Conservation (phyloP, 2,797 vertebrate species). For the Phoeniculus purpureus region DNA sequence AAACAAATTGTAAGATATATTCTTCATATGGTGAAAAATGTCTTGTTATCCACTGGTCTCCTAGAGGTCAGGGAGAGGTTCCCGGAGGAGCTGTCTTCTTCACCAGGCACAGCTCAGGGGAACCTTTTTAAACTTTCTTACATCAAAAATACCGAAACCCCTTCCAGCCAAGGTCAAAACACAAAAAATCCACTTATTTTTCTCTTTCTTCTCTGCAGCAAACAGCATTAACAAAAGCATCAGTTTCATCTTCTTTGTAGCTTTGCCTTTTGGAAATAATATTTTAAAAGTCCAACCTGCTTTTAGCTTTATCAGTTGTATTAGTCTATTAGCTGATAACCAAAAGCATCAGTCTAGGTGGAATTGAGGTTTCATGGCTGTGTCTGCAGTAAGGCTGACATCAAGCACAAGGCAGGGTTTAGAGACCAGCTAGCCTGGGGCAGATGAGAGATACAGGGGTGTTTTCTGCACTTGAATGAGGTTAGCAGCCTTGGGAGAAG, state of each 20-base stretch:
- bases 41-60: neutral
- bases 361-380: neutral
- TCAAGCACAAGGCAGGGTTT: neutral
- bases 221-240: neutral
- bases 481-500: neutral
- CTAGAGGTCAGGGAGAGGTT: neutral
- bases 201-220: neutral
- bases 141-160: neutral
- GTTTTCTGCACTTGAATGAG: neutral
- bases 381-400: neutral
- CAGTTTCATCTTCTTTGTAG: neutral
- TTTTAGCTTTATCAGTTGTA: neutral
- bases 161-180: neutral
- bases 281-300: neutral
- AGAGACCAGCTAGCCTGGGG: neutral
- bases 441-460: neutral
- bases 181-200: neutral
- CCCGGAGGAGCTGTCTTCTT: neutral
- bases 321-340: neutral
- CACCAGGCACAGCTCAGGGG: neutral
- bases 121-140: neutral
- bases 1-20: neutral
- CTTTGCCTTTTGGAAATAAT: neutral
- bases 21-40: neutral
- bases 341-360: accelerated